phyloP scores from a whole-genome alignment of 2,888 invertebrate species.

The Drosophila helvetica region DNA sequence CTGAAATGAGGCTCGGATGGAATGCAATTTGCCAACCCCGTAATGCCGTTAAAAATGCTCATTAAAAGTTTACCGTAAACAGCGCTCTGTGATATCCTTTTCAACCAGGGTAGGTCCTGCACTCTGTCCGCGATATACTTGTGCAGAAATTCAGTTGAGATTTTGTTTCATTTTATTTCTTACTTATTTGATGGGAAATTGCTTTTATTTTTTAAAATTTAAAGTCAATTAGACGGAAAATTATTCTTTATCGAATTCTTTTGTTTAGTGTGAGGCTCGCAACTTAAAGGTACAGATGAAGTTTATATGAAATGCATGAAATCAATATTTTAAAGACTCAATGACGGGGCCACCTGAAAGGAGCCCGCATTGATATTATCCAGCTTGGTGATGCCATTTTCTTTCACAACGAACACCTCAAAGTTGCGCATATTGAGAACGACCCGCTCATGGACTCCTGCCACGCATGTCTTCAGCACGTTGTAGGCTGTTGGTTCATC shows the following conservation, averaged over 20 bases:
- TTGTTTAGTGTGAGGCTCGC: too few relatives aligned
- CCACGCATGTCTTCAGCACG: conserved; percentile 92
- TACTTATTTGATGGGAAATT: too few relatives aligned
- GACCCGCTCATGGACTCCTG: conserved; percentile 93
- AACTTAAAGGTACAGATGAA: too few relatives aligned
- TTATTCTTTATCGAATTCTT: too few relatives aligned
- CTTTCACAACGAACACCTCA: conserved; percentile 92
- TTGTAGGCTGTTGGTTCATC: conserved; percentile 90
- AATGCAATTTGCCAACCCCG: conserved; percentile 33
- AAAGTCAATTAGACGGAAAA: too few relatives aligned
- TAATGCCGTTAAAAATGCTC: conserved; percentile 24
- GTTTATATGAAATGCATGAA: too few relatives aligned
- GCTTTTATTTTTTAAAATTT: too few relatives aligned
- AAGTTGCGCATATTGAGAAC: conserved; percentile 95
- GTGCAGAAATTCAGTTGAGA: too few relatives aligned
- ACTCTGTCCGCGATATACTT: too few relatives aligned
- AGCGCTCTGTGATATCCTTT: background rate
- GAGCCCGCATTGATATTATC: conserved; percentile 85
- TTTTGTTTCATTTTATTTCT: too few relatives aligned
- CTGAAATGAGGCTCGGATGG: background rate
- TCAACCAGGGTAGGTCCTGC: conserved; percentile 6
- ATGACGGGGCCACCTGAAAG: background rate
- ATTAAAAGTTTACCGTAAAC: conserved; percentile 31
- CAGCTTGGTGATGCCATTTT: conserved; percentile 91
- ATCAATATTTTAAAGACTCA: background rate